Base-by-base conservation (phyloP, 2,113 vertebrate species). In the Hippocampus zosterae region DNA sequence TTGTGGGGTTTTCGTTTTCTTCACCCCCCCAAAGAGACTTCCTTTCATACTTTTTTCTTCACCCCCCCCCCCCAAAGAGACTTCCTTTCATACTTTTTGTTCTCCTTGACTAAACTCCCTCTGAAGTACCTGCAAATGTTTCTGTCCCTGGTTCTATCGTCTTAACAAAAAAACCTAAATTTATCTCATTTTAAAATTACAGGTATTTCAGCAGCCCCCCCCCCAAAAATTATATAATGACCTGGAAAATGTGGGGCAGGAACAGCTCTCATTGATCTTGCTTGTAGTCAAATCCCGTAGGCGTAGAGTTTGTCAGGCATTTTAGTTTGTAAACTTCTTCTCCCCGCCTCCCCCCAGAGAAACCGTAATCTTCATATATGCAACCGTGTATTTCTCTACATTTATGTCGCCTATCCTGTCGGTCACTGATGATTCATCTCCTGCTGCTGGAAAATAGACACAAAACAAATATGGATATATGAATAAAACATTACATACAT, bases 231-330 rank as follows among this genome's bases (percentile, higher is more conserved):
- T 19, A 4, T 5, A 21, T 41, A 41, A 41, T 42, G 40, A 42
- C 9, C 41, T 23, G 5, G 5, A 5, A 40, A 56, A 40, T 78
- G 60, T 59, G 1, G 65, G 68, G 56, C 67, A 70, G 64, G 76
- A 75, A 69, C 70, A 63, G 53, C 74, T 80, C 79, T 77, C 62
- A 81, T 83, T 74, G 65, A 71, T 81, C 80, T 37, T 68, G 69
- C 72, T 52, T 70, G 27, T 73, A 70, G 56, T 78, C 60, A 61
- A 55, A 69, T 80, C 84, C 78, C 78, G 41, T 2, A 67, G 77
- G 74, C 59, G 50, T 19, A 44, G 53, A 76, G 69, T 74, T 62
- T 41, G 19, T n/a, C 13, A 61, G 68, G 71, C 66, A 70, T 27
- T 74, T 72, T 68, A 81, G 73, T 73, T 55, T 60, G 60, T 42